Conservation (phyloP, 2,113 vertebrate species). For the Oryzias melastigma region DNA sequence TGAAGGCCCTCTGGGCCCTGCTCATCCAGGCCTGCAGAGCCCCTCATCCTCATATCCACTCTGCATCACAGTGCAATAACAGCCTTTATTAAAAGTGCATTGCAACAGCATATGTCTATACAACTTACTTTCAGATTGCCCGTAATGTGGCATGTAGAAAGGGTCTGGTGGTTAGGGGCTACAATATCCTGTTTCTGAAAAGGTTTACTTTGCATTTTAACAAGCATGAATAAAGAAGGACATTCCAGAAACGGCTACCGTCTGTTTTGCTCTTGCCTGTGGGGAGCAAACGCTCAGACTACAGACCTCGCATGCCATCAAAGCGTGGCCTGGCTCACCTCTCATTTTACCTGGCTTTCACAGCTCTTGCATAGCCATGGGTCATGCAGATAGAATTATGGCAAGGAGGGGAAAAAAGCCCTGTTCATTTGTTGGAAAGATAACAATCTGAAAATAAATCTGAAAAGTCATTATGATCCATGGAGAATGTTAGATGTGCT, state of each 20-base stretch:
- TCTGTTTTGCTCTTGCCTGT: constrained; percentile 64
- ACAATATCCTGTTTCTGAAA: constrained; percentile 79
- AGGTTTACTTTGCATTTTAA: constrained; percentile 78
- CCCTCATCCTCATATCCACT: constrained; percentile 70
- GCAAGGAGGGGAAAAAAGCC: constrained; percentile 8
- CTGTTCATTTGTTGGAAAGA: constrained; percentile 11
- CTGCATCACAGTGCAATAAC: constrained; percentile 75
- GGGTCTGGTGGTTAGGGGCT: constrained; percentile 71
- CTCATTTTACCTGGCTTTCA: constrained; percentile 62
- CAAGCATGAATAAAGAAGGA: constrained; percentile 75
- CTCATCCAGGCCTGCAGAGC: constrained; percentile 65
- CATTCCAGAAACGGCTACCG: constrained; percentile 77
- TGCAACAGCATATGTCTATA: constrained; percentile 67
- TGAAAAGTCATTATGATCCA: constrained; percentile 21
- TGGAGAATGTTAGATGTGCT: constrained; percentile 4
- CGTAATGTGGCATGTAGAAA: constrained; percentile 68
- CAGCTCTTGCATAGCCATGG: constrained; percentile 45
- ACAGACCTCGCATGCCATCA: constrained; percentile 53
- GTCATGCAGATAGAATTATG: constrained; percentile 36
- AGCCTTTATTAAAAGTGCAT: constrained; percentile 81
- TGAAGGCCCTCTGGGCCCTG: constrained; percentile 64
- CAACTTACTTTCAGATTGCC: constrained; percentile 68
- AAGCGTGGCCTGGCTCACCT: constrained; percentile 63
- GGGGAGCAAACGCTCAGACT: constrained; percentile 52
- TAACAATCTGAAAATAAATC: constrained; percentile 4